A percentile compares a stretch with the other conserved stretches of the same genome.
Conservation (phyloP, 2,113 vertebrate species). For the Apus apus region DNA sequence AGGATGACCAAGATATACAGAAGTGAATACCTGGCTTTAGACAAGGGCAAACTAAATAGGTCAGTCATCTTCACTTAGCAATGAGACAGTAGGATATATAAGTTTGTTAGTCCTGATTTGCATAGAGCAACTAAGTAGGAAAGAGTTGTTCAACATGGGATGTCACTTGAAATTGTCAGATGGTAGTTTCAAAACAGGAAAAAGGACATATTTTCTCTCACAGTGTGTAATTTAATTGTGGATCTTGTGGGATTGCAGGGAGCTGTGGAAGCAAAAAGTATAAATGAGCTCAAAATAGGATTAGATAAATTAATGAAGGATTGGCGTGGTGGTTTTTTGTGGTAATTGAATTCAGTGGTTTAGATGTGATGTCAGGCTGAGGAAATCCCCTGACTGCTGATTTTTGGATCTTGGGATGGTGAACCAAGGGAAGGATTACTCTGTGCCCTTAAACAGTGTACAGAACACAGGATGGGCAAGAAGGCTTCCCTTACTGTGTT, state of each 20-base stretch:
- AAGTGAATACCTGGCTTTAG: not conserved
- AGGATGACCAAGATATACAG: not conserved
- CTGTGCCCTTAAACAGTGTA: not conserved
- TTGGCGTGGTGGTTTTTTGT: not conserved
- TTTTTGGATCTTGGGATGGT: not conserved
- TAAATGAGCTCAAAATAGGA: not conserved
- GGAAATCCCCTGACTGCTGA: not conserved
- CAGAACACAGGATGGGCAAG: not conserved
- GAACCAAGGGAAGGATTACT: not conserved
- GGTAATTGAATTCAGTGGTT: not conserved
- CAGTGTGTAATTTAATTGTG: not conserved
- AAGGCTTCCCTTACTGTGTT: not conserved
- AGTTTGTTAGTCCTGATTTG: not conserved
- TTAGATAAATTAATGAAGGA: conserved; percentile 15
- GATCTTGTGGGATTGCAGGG: not conserved
- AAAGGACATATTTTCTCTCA: not conserved
- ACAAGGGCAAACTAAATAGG: not conserved
- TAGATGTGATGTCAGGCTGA: not conserved
- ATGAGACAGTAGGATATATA: not conserved
- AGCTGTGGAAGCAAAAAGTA: not conserved
- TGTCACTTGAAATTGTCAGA: not conserved
- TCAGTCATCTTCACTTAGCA: not conserved
- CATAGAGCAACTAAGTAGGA: not conserved
- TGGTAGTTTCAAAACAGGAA: not conserved
- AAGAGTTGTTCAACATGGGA: not conserved